These are phyloP conservation scores for Danaus chrysippus DNA, from an alignment of 2,888 invertebrate species.

Conservation along the genomic window DNA sequence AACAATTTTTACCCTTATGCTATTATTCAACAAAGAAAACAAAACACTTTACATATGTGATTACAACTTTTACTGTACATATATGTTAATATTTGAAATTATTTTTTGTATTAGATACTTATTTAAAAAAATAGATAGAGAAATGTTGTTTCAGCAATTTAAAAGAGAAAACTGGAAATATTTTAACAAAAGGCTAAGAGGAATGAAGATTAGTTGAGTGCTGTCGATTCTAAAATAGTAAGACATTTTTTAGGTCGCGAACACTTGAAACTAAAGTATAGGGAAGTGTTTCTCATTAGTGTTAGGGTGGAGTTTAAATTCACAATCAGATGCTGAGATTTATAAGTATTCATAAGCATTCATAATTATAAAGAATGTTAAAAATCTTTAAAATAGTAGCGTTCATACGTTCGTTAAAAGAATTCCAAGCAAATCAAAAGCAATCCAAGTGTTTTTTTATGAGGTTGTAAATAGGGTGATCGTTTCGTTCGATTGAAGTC, in stretches of 20 bases:
- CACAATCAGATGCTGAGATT: slow-evolving; percentile 36
- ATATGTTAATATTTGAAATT: no score
- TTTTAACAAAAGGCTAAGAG: slow-evolving; percentile 16
- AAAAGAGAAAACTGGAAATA: slow-evolving; percentile 8
- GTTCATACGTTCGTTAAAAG: slow-evolving; percentile 51
- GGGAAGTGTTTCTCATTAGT: slow-evolving; percentile 50
- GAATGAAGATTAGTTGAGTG: slow-evolving; percentile 59
- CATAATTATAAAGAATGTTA: no score
- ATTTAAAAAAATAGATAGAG: slow-evolving; percentile 21
- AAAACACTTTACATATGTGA: no score
- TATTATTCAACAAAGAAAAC: no score
- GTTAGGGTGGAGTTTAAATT: slow-evolving; percentile 45
- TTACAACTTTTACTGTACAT: no score
- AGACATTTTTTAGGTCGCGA: slow-evolving; percentile 64
- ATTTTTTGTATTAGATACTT: slow-evolving; percentile 7
- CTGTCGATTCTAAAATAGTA: slow-evolving; percentile 56
- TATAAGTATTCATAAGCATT: slow-evolving; percentile 23
- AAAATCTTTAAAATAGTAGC: slow-evolving; percentile 38
- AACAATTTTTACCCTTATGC: no score
- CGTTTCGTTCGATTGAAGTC: slow-evolving; percentile 41
- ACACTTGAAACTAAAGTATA: slow-evolving; percentile 49
- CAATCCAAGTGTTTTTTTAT: slow-evolving; percentile 59
- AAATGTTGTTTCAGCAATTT: slow-evolving; percentile 31
- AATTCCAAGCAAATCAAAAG: slow-evolving; percentile 54
- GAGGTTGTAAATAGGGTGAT: slow-evolving; percentile 51